Percentiles rank a stretch among this genome's conserved stretches.
Evolutionary conservation across 2,113 vertebrate genomes (phyloP).

Genomic region (Gobio gobio): DNA sequence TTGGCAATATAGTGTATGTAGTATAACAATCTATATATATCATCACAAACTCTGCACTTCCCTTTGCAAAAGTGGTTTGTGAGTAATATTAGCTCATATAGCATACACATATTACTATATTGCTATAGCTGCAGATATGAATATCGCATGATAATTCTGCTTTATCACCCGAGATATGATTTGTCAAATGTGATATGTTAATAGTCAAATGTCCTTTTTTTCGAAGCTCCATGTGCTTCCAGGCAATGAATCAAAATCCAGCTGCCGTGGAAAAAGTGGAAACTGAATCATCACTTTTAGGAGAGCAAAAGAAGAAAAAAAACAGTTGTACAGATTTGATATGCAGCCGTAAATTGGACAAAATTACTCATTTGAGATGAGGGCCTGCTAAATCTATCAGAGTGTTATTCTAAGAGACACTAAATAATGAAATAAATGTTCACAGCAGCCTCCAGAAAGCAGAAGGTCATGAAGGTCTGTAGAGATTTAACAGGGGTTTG

Average conservation of each 20-base stretch:
- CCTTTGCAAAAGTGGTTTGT: background rate
- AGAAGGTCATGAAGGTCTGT: too few relatives aligned
- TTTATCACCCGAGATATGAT: background rate
- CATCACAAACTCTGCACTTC: background rate
- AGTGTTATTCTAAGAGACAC: conserved; percentile 73
- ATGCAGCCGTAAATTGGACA: conserved; percentile 67
- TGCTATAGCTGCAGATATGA: background rate
- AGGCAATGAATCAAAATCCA: conserved; percentile 72
- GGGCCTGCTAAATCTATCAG: conserved; percentile 77
- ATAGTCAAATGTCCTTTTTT: conserved; percentile 14
- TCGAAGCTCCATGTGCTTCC: conserved; percentile 59
- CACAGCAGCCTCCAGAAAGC: conserved; percentile 61
- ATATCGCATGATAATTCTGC: background rate
- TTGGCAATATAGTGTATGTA: too few relatives aligned
- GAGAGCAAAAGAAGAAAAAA: conserved; percentile 59
- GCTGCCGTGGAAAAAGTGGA: conserved; percentile 66
- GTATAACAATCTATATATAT: background rate
- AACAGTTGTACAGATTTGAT: conserved; percentile 71
- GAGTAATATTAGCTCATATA: background rate
- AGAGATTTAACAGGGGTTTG: conserved; percentile 11
- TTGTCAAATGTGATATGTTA: conserved; percentile 18
- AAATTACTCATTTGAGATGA: conserved; percentile 74
- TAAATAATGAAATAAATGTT: conserved; percentile 52
- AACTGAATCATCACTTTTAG: conserved; percentile 60
- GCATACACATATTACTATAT: background rate